Conservation (phyloP, 2,113 vertebrate species). For the Clarias macrocephalus region DNA sequence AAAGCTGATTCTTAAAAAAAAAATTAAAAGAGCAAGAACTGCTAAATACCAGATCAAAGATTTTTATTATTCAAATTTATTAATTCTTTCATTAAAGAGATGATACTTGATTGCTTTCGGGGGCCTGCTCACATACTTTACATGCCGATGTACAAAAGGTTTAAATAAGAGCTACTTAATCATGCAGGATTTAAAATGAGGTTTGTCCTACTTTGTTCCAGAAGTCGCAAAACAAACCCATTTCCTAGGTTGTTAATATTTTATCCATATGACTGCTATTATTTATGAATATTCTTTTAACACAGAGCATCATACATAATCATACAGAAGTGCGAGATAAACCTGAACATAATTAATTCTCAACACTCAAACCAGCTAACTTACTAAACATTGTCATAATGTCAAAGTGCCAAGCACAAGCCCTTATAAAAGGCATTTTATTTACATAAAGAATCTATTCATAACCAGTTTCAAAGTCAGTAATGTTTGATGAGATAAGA, state of each 20-base stretch:
- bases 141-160: constrained; percentile 1
- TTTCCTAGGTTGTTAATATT: constrained; percentile 23
- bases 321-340: background rate
- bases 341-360: background rate
- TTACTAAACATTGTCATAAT: background rate
- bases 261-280: background rate
- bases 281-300: background rate
- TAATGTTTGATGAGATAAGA: constrained; percentile 34
- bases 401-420: constrained; percentile 14
- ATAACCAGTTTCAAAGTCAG: constrained; percentile 26
- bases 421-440: constrained; percentile 16
- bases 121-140: background rate
- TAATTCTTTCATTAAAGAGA: background rate
- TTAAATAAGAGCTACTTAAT: constrained; percentile 12
- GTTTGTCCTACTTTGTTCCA: background rate
- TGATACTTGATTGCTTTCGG: background rate
- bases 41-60: constrained; percentile 25
- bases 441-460: constrained; percentile 19
- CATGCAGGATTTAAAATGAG: constrained; percentile 10
- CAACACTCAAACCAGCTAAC: background rate
- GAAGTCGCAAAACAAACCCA: constrained; percentile 6
- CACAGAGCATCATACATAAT: background rate
- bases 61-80: background rate
- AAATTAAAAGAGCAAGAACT: constrained; percentile 31
- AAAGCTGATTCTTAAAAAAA: constrained; percentile 27